phyloP scores from a whole-genome alignment of 1,140 invertebrate genomes.

The Drosophila ananassae region DNA sequence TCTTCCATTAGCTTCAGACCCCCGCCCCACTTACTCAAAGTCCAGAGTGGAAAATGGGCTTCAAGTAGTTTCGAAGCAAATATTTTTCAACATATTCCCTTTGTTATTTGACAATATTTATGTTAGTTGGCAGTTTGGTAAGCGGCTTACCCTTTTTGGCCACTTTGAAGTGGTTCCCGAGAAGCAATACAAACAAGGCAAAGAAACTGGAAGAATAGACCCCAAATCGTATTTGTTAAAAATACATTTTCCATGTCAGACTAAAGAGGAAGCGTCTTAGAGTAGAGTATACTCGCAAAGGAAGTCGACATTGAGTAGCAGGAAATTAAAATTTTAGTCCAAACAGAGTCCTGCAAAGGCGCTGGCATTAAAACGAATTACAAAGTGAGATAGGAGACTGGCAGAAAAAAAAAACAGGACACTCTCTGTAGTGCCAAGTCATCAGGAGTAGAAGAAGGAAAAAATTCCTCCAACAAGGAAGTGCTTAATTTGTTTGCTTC shows the following conservation, averaged over 20 bases:
- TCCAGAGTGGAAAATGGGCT: conserved; percentile 11
- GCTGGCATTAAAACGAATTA: conserved; percentile 70
- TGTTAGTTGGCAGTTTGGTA: conserved; percentile 40
- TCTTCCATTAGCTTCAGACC: neutral
- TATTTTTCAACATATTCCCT: conserved; percentile 32
- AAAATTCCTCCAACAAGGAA: conserved; percentile 51
- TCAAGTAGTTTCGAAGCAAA: conserved; percentile 18
- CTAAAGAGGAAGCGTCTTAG: conserved; percentile 2
- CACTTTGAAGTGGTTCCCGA: conserved; percentile 26
- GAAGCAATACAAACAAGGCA: neutral
- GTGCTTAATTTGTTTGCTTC: conserved; percentile 69
- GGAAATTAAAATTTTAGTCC: conserved; percentile 75
- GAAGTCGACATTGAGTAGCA: conserved; percentile 72
- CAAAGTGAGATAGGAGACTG: conserved; percentile 10
- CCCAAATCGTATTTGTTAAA: conserved; percentile 18
- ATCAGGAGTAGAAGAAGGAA: conserved; percentile 12
- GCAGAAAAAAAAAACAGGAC: conserved; percentile 3
- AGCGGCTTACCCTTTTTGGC: conserved; percentile 39
- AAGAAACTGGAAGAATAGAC: conserved; percentile 21
- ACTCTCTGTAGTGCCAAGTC: conserved; percentile 31
- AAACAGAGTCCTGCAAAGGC: conserved; percentile 43
- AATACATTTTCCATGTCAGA: conserved; percentile 2
- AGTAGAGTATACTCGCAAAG: conserved; percentile 19
- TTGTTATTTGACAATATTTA: conserved; percentile 42
- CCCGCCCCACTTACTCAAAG: neutral